phyloP scores from a whole-genome alignment of 2,888 invertebrate species.

The Spisula subtruncata region DNA sequence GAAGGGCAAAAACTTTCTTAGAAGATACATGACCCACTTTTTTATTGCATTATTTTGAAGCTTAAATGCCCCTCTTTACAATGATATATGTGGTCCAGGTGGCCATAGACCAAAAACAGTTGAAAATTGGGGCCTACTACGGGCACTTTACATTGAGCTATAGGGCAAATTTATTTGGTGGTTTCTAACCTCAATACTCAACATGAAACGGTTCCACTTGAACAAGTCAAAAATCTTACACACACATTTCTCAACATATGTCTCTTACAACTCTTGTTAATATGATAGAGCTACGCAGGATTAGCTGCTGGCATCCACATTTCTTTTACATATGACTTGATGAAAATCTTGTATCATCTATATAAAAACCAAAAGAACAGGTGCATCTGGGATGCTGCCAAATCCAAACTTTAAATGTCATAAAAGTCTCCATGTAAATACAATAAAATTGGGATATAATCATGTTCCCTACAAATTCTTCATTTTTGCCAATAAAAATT shows the following conservation, averaged over 20 bases:
- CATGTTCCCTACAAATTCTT: slow-evolving; percentile 5
- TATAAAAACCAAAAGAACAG: slow-evolving; percentile 6
- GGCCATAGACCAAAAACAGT: too few species aligned
- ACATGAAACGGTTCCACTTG: neutral
- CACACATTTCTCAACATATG: neutral
- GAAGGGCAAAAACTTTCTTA: too few species aligned
- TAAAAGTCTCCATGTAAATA: slow-evolving; percentile 11
- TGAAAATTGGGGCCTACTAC: too few species aligned
- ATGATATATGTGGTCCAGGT: too few species aligned
- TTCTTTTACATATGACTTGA: slow-evolving; percentile 18
- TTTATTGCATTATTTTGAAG: too few species aligned
- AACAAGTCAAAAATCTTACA: neutral
- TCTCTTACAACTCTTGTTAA: neutral
- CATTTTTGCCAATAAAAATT: slow-evolving; percentile 22
- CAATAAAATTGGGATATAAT: slow-evolving; percentile 27
- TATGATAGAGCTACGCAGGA: neutral
- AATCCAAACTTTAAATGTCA: slow-evolving; percentile 25
- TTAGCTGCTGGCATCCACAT: neutral
- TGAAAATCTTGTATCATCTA: slow-evolving; percentile 12
- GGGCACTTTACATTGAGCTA: too few species aligned
- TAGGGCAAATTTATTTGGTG: too few species aligned
- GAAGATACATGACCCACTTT: too few species aligned
- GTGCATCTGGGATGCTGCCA: slow-evolving; percentile 19
- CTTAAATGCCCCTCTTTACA: too few species aligned
- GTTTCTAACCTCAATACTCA: too few species aligned